Base-by-base conservation (phyloP, 2,888 invertebrate genomes). In the Pristionchus fissidentatus region DNA sequence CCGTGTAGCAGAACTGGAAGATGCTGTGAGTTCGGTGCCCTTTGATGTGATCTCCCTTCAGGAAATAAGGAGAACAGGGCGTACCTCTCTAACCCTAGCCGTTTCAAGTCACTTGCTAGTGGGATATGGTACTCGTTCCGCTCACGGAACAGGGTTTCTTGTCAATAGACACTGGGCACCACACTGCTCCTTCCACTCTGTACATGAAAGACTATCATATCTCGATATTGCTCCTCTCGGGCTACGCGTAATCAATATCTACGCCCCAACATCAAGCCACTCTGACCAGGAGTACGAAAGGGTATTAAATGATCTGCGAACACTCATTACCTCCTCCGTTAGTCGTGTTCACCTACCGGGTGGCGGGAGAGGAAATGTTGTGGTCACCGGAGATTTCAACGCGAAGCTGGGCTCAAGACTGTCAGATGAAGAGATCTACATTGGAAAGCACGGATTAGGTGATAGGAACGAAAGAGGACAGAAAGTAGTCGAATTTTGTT, bases 331-430 rank as follows among this genome's bases (percentile, higher is more conserved):
- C 1, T 13, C 75, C 49, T 75, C 75, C 8, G 26, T 41, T 41
- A 43, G 75, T 49, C 46, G 75, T 7, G 75, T 75, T 49, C 75
- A 49, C 3, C 75, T 7, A 29, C 75, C 75, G 46, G 75, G 75
- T 43, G 75, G 75, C 7, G 75, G 75, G 5, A 13, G 15, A 8
- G 46, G 46, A 15, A 43, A 49, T 19, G 19, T 75, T 5, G 22
- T 75, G 1, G 29, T 75, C 7, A 26, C 32, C 32, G 75, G 75
- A 7, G 75, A 75, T 22, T 49, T 75, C 26, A 75, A 75, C 15
- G 46, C 49, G 32, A 75, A 75, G 15, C 15, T 75, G 0, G 75
- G 75, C 3, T 13, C 29, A 2, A 7, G 75, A n/a, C 3, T n/a
- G 35, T 19, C 26, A 0, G 8, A 5, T 2, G 5, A 41, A 22